Percentiles rank a stretch among this genome's conserved stretches.
phyloP scores from a whole-genome alignment of 2,888 invertebrate genomes.

The Molanna angustata region DNA sequence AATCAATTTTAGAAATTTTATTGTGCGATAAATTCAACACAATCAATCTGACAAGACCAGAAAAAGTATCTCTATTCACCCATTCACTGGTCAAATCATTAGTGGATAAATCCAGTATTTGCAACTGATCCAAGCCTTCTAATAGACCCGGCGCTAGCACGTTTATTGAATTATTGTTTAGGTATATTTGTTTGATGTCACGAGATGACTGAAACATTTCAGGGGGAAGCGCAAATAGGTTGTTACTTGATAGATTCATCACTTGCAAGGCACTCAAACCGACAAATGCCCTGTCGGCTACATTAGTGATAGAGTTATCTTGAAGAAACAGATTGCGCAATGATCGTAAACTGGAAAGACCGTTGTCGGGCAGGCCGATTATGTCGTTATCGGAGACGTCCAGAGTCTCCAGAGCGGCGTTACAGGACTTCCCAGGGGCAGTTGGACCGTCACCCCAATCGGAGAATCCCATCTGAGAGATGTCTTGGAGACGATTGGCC shows the following conservation, averaged over 20 bases:
- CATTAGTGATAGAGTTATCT: conserved; percentile 71
- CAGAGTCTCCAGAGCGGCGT: conserved; percentile 64
- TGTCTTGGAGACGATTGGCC: conserved; percentile 74
- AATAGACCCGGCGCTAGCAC: conserved; percentile 73
- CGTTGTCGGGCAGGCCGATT: conserved; percentile 66
- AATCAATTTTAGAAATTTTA: conserved; percentile 67
- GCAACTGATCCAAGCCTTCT: conserved; percentile 69
- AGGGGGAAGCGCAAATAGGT: conserved; percentile 72
- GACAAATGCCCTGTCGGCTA: conserved; percentile 72
- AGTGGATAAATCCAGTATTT: conserved; percentile 68
- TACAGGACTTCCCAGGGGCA: conserved; percentile 67
- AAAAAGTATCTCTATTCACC: conserved; percentile 76
- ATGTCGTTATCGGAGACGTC: conserved; percentile 76
- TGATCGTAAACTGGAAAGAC: conserved; percentile 66
- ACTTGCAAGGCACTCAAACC: conserved; percentile 66
- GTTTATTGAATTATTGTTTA: conserved; percentile 74
- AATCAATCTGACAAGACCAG: conserved; percentile 68
- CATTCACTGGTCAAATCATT: conserved; percentile 76
- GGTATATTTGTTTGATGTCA: conserved; percentile 67
- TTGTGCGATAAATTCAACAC: conserved; percentile 74
- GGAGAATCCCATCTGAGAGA: conserved; percentile 71
- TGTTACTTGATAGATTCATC: conserved; percentile 77
- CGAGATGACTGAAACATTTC: conserved; percentile 73
- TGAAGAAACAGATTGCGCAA: conserved; percentile 69
- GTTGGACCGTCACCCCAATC: conserved; percentile 68